These are phyloP conservation scores for Sarcophilus harrisii DNA, from an alignment of 2,797 vertebrate species.

Conservation along the genomic window DNA sequence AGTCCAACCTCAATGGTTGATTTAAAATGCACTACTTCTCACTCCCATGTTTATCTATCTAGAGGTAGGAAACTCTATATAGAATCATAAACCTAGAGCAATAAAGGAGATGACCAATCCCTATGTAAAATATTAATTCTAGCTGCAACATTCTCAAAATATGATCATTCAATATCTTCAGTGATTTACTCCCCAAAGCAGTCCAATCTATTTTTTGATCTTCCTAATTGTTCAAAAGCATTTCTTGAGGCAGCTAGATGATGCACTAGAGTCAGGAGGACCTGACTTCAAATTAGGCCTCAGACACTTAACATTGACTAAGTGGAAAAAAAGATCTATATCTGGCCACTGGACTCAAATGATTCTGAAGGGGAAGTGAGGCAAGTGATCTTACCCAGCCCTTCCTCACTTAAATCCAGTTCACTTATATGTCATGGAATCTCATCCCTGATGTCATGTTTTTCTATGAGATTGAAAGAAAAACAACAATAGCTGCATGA, in stretches of 20 bases:
- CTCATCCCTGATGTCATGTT: too few species aligned
- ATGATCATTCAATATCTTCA: not conserved
- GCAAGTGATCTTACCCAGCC: too few species aligned
- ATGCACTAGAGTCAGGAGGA: too few species aligned
- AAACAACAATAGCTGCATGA: too few species aligned
- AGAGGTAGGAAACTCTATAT: not conserved
- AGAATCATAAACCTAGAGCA: not conserved
- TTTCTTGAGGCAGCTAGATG: too few species aligned
- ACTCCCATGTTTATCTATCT: not conserved
- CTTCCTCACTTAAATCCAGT: not conserved
- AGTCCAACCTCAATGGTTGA: not conserved
- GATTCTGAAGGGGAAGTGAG: too few species aligned
- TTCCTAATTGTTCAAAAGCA: not conserved
- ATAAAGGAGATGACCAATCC: not conserved
- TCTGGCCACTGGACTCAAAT: too few species aligned
- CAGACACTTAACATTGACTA: too few species aligned
- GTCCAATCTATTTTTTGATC: not conserved
- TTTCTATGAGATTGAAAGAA: too few species aligned
- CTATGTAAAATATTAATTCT: not conserved
- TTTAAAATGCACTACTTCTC: not conserved
- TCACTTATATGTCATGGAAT: too few species aligned
- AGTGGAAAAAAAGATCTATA: too few species aligned
- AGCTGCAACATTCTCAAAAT: not conserved
- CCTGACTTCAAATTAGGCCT: too few species aligned
- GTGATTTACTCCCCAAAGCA: not conserved